phyloP scores from a whole-genome alignment of 2,797 vertebrate species.

The Balearica regulorum region DNA sequence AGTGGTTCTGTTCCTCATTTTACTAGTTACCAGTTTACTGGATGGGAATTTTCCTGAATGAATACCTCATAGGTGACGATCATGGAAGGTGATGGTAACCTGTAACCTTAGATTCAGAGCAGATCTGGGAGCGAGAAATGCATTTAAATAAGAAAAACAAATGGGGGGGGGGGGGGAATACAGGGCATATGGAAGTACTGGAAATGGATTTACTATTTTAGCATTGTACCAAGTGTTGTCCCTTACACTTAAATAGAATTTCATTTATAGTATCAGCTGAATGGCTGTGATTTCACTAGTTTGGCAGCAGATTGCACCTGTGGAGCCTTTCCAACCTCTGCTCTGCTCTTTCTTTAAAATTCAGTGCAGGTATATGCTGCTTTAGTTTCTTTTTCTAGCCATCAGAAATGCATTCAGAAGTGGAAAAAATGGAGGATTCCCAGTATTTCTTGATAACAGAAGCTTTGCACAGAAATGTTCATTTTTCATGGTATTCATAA shows the following conservation, averaged over 20 bases:
- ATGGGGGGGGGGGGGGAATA: background rate
- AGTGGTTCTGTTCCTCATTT: background rate
- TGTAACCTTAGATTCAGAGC: background rate
- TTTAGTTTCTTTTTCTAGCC: background rate
- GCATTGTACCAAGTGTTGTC: background rate
- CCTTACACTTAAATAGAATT: background rate
- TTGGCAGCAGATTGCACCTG: background rate
- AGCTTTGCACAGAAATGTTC: background rate
- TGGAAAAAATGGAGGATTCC: background rate
- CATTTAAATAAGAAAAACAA: background rate
- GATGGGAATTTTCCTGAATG: background rate
- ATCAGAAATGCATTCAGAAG: background rate
- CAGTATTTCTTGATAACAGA: background rate
- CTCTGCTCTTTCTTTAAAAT: background rate
- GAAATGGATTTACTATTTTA: conserved; percentile 7
- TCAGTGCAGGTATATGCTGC: background rate
- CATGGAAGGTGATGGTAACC: background rate
- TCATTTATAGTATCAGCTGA: background rate
- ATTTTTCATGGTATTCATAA: background rate
- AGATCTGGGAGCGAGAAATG: background rate
- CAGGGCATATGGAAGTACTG: background rate
- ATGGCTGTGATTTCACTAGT: background rate
- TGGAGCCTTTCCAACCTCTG: background rate
- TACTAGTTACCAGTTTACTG: background rate
- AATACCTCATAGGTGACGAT: background rate